Conservation (phyloP, 2,888 invertebrate genomes). For the Cantharis flavilabris region DNA sequence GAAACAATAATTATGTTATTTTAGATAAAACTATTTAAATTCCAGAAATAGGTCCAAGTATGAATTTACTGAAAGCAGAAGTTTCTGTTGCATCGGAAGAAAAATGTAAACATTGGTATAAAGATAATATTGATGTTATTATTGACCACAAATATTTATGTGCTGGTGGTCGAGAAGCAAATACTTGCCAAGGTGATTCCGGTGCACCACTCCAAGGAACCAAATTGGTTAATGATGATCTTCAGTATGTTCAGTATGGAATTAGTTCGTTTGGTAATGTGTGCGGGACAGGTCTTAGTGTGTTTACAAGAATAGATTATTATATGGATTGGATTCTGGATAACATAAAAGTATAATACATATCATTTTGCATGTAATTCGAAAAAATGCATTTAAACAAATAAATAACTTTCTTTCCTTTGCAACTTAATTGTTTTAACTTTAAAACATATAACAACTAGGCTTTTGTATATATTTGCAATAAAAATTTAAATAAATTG, state of each 20-base stretch:
- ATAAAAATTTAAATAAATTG: too few relatives aligned
- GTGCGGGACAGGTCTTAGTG: slow-evolving; percentile 61
- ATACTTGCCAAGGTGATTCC: slow-evolving; percentile 72
- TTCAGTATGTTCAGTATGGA: slow-evolving; percentile 61
- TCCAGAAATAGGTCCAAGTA: background rate
- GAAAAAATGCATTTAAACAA: too few relatives aligned
- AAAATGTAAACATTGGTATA: slow-evolving; percentile 38
- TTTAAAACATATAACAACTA: too few relatives aligned
- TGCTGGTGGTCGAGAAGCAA: slow-evolving; percentile 64
- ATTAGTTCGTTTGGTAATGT: slow-evolving; percentile 57
- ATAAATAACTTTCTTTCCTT: too few relatives aligned
- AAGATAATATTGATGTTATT: background rate
- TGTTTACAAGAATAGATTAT: slow-evolving; percentile 66
- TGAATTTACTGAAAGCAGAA: slow-evolving; percentile 6
- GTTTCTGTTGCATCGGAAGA: slow-evolving; percentile 48
- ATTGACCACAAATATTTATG: slow-evolving; percentile 60
- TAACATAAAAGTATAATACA: background rate
- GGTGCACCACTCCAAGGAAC: slow-evolving; percentile 64
- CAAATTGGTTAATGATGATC: background rate
- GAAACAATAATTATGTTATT: too few relatives aligned
- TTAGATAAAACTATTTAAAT: background rate
- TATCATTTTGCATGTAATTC: too few relatives aligned
- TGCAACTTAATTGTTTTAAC: too few relatives aligned
- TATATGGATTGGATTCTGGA: slow-evolving; percentile 67
- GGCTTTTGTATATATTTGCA: too few relatives aligned